phyloP scores from a whole-genome alignment of 2,113 vertebrate genomes.

The Phyllostomus hastatus region DNA sequence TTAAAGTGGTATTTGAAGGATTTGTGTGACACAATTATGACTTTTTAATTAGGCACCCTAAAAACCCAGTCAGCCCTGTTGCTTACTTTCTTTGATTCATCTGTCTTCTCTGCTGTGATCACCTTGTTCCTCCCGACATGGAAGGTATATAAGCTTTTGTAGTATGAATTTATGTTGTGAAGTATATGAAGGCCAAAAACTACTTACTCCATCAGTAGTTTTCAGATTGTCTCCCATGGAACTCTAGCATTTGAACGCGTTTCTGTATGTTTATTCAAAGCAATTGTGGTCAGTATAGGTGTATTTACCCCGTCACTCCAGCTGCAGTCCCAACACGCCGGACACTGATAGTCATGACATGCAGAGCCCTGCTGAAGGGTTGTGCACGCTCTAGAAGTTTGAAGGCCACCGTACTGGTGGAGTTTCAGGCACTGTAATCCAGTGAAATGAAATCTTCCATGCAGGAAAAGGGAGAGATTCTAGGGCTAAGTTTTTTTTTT shows the following conservation, averaged over 20 bases:
- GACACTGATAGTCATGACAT: not conserved
- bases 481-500: not conserved
- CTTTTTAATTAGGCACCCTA: constrained; percentile 68
- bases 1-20: constrained; percentile 69
- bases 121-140: constrained; percentile 72
- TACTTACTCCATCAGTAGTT: not conserved
- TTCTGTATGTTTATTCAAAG: constrained; percentile 16
- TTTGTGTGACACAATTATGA: constrained; percentile 60
- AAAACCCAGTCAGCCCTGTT: constrained; percentile 56
- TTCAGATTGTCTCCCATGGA: constrained; percentile 42
- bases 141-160: constrained; percentile 71
- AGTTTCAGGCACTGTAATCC: not conserved
- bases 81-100: constrained; percentile 71
- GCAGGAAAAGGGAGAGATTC: not conserved
- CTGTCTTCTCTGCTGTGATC: constrained; percentile 73
- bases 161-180: constrained; percentile 62
- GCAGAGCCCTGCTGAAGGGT: not conserved
- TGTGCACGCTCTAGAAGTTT: not conserved
- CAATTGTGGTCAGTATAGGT: not conserved
- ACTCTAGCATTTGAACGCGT: not conserved
- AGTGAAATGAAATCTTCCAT: not conserved
- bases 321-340: not conserved
- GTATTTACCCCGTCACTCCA: not conserved
- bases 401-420: not conserved
- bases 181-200: constrained; percentile 28